Conservation (phyloP, 2,888 invertebrate genomes). For the Melinaea menophilus region DNA sequence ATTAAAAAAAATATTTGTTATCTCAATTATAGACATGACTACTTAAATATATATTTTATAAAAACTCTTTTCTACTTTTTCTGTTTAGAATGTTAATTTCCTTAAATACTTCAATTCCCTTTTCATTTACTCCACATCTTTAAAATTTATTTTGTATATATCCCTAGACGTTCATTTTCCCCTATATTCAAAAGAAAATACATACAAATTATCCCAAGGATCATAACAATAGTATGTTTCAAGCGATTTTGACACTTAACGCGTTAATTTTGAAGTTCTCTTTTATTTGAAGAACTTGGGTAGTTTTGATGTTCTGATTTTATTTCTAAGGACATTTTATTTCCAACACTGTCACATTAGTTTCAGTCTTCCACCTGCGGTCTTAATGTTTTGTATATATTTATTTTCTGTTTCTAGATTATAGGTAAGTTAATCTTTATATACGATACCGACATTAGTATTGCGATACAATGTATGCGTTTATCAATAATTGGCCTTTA, state of each 20-base stretch:
- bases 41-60: too few species aligned
- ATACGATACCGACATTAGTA: not conserved
- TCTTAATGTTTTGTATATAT: constrained; percentile 26
- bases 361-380: constrained; percentile 32
- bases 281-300: constrained; percentile 34
- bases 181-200: constrained; percentile 26
- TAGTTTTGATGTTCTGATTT: constrained; percentile 44
- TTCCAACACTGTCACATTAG: constrained; percentile 33
- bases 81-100: too few species aligned
- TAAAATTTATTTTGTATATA: constrained; percentile 24
- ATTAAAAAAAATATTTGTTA: too few species aligned
- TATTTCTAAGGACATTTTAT: constrained; percentile 25
- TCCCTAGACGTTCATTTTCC: constrained; percentile 26
- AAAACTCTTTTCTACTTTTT: too few species aligned
- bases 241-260: constrained; percentile 7
- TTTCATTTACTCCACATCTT: constrained; percentile 22
- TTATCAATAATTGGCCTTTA: too few species aligned
- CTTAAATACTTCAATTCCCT: constrained; percentile 3
- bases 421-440: not conserved
- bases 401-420: constrained; percentile 18
- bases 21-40: too few species aligned
- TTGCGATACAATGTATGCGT: too few species aligned
- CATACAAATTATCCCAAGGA: not conserved
- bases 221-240: not conserved
- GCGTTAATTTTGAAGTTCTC: not conserved